Evolutionary conservation across 2,797 vertebrate species (phyloP).

Genomic region (Chiroxiphia lanceolata): DNA sequence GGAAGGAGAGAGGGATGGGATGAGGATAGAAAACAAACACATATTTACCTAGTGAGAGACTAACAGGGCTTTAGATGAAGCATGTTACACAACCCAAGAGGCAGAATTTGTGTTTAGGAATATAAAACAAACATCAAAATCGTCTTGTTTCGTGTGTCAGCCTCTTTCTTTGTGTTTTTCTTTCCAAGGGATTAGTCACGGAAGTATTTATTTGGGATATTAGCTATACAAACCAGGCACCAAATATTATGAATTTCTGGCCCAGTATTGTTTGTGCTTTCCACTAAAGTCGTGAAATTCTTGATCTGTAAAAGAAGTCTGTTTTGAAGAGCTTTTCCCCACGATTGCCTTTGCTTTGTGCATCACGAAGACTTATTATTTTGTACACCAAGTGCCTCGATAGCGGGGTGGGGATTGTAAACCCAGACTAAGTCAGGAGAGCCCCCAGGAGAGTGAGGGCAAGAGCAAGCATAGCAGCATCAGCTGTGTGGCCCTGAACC

Average conservation of each 20-base stretch:
- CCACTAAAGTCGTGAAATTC: not conserved
- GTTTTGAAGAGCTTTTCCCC: not conserved
- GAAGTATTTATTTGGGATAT: conserved; percentile 15
- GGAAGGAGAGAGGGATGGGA: not conserved
- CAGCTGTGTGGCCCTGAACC: rapidly evolving
- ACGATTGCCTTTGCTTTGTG: not conserved
- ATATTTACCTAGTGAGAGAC: not conserved
- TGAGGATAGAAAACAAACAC: not conserved
- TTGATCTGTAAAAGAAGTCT: not conserved
- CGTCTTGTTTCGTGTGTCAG: conserved; percentile 7
- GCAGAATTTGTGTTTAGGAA: conserved; percentile 11
- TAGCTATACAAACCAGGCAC: not conserved
- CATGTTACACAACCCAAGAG: not conserved
- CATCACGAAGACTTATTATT: not conserved
- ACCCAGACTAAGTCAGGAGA: not conserved
- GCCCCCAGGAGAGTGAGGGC: rapidly evolving
- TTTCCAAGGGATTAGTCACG: conserved; percentile 17
- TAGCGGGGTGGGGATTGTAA: not conserved
- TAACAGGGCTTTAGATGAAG: not conserved
- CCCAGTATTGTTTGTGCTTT: not conserved
- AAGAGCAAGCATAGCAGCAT: rapidly evolving
- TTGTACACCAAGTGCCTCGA: not conserved
- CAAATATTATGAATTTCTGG: not conserved
- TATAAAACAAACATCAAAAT: conserved; percentile 41
- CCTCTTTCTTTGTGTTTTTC: conserved; percentile 16